These are phyloP conservation scores for Carpatolechia fugitivella DNA, from an alignment of 2,888 invertebrate genomes.

Conservation along the genomic window DNA sequence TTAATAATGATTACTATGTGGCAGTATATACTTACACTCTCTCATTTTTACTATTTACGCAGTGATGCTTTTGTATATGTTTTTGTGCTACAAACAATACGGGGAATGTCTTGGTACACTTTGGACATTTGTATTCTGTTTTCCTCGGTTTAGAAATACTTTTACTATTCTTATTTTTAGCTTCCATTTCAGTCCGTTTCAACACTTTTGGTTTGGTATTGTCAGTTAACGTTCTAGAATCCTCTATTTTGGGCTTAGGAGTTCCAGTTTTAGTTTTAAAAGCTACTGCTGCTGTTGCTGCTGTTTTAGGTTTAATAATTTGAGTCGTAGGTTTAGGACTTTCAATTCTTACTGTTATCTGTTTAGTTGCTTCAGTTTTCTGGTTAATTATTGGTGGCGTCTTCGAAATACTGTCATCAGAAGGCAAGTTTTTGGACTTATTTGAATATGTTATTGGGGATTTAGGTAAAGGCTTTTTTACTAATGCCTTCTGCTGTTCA, in stretches of 20 bases:
- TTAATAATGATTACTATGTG: too few species aligned
- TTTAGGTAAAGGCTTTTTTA: too few species aligned
- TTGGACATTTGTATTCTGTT: constrained; percentile 53
- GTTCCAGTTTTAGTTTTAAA: neutral
- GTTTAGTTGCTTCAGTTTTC: neutral
- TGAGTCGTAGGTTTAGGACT: too few species aligned
- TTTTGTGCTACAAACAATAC: constrained; percentile 47
- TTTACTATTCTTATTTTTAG: neutral
- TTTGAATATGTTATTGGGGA: too few species aligned
- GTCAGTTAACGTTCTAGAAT: neutral
- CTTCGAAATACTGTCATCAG: neutral
- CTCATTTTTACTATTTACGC: constrained; percentile 33
- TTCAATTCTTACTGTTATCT: too few species aligned
- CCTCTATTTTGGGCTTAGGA: neutral
- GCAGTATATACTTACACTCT: constrained; percentile 52
- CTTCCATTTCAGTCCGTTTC: too few species aligned
- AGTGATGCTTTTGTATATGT: constrained; percentile 57
- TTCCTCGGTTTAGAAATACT: constrained; percentile 19
- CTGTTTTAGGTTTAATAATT: neutral
- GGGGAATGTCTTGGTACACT: constrained; percentile 40
- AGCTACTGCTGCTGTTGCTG: neutral
- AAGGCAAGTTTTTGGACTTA: neutral
- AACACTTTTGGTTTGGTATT: neutral
- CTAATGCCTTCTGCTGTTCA: neutral
- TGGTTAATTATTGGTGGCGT: too few species aligned